Evolutionary conservation across 2,888 invertebrate genomes (phyloP).

Genomic region (Ernsta delagoae): DNA sequence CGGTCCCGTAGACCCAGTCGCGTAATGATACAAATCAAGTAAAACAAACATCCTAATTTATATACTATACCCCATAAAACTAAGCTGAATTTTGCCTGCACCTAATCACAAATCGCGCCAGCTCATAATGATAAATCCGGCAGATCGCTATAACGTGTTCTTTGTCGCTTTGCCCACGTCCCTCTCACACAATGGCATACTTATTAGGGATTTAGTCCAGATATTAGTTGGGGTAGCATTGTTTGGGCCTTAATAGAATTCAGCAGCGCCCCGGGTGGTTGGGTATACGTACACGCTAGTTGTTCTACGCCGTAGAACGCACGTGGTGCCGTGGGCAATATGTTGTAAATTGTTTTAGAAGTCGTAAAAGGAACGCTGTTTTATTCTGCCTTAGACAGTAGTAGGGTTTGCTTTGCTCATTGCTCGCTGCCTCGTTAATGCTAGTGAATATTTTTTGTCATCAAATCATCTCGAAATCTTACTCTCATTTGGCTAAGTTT

Average conservation of each 20-base stretch:
- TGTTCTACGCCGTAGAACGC: constrained; percentile 48
- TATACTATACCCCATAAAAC: constrained; percentile 35
- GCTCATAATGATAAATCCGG: constrained; percentile 50
- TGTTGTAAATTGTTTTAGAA: constrained; percentile 57
- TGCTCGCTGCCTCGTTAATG: too few relatives aligned
- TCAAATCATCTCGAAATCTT: too few relatives aligned
- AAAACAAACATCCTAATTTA: constrained; percentile 43
- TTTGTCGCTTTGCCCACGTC: constrained; percentile 81
- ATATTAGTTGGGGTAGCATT: constrained; percentile 85
- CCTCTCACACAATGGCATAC: constrained; percentile 85
- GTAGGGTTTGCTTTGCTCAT: constrained; percentile 8
- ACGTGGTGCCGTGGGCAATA: constrained; percentile 56
- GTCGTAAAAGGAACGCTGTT: constrained; percentile 38
- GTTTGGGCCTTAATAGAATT: constrained; percentile 84
- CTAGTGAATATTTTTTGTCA: too few relatives aligned
- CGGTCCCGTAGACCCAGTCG: constrained; percentile 54
- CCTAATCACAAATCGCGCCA: constrained; percentile 28
- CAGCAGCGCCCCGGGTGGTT: constrained; percentile 74
- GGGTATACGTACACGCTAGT: constrained; percentile 58
- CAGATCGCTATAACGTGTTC: constrained; percentile 84
- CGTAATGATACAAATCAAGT: constrained; percentile 51
- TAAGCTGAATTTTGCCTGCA: constrained; percentile 44
- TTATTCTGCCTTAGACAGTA: constrained; percentile 25
- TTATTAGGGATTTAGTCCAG: constrained; percentile 85
- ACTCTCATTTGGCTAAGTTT: too few relatives aligned